Base-by-base conservation (phyloP, 2,113 vertebrate species). In the Pseudolaguvia tuberculata region DNA sequence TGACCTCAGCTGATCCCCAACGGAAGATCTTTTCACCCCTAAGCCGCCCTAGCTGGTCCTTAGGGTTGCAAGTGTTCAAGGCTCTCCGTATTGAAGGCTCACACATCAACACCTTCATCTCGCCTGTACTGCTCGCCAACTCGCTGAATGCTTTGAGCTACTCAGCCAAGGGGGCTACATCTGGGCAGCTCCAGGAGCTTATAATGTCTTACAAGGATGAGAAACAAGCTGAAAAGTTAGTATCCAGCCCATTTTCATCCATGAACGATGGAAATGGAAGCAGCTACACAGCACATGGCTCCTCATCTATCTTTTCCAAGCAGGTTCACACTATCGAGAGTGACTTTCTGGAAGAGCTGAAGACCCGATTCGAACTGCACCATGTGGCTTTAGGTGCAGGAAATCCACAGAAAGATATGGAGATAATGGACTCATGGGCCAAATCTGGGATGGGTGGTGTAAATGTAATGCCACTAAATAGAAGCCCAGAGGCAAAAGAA, bases 21-120 rank as follows among this genome's bases (percentile, higher is more conserved):
- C 31, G 75, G 21, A 79, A 58, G 39, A 80, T 80, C 14, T 73
- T 70, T 14, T 39, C 7, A 21, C 76, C 72, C 23, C 51, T 79
- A 27, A 68, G 55, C 59, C 86, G 87, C 78, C 82, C 83, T 10
- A 89, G 74, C 84, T 90, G 90, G 87, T 73, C 81, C 11, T 78
- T 90, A 55, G 88, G 88, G 48, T 82, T 90, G 63, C 80, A 71
- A 10, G 75, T 90, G 1, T 85, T 88, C 75, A 70, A 51, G 70
- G 77, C 81, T 23, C 63, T 89, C 2, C 80, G 85, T 27, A 65
- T 23, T 18, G 27, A 82, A 1, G 73, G 72, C 12, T 48, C 79
- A 0, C 50, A 83, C 0, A 72, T 59, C 1, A 87, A 88, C 76
- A 76, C 81, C 5, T 48, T 88, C 14, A 83, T 91, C 82, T 88